phyloP scores from a whole-genome alignment of 1,140 invertebrate species.

The Sarcophaga bullata region DNA sequence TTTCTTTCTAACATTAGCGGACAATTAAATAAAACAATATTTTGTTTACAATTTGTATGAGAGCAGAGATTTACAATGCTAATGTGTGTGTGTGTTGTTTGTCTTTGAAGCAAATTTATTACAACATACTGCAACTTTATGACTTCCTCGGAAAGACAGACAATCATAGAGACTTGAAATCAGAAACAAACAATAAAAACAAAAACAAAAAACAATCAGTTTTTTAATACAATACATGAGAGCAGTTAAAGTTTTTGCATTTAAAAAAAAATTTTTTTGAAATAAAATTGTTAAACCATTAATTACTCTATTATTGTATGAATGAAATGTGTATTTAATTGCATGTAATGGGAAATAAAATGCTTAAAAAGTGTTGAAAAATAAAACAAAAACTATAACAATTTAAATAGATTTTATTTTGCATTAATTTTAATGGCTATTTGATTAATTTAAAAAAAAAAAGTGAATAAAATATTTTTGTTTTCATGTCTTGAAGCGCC shows the following conservation, averaged over 20 bases:
- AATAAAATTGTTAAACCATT: neutral
- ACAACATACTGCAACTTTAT: slow-evolving; percentile 34
- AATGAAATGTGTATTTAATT: slow-evolving; percentile 3
- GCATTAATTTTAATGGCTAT: too few species aligned
- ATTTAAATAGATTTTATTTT: too few species aligned
- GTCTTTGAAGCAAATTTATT: slow-evolving; percentile 36
- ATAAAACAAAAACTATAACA: too few species aligned
- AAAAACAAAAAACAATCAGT: neutral
- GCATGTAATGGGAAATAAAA: neutral
- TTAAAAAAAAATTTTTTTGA: too few species aligned
- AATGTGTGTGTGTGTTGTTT: neutral
- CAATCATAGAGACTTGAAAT: neutral
- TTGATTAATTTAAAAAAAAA: too few species aligned
- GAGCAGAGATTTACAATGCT: neutral
- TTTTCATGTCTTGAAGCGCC: too few species aligned
- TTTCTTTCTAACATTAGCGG: neutral
- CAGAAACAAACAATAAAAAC: neutral
- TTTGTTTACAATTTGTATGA: too few species aligned
- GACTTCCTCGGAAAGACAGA: slow-evolving; percentile 23
- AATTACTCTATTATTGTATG: slow-evolving; percentile 11
- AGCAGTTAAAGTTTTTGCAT: too few species aligned
- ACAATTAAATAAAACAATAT: too few species aligned
- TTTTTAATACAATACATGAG: neutral
- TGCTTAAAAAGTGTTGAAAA: too few species aligned
- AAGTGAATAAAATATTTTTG: too few species aligned